Evolutionary conservation across 2,888 invertebrate species (phyloP), one percentile per base, ranked within the genome.

Genomic region (Callimorpha dominula): DNA sequence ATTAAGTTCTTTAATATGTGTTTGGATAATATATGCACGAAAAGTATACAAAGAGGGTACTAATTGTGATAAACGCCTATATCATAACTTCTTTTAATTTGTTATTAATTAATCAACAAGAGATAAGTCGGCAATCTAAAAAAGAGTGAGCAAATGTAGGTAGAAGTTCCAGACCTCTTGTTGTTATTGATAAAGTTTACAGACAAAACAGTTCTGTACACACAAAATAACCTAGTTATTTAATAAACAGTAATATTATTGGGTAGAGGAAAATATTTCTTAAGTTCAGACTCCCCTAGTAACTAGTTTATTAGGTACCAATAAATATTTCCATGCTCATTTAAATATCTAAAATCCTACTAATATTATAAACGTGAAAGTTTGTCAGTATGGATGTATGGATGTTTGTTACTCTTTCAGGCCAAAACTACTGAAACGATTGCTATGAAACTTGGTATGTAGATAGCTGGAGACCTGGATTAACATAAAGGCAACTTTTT

Each of bases 191-290:
- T 72, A 74, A 68, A 65, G 57, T 72, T 67, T 52, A 20, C 50
- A 73, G 71, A 73, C 74, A 74, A 70, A 83, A 81, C 66, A 73
- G 31, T 74, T 66, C 17, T 49, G 60, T 62, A 57, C 46, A 50
- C 5, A 63, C 15, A 50, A 42, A 50, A 65, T 6, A 66, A 67
- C 52, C 42, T 42, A 54, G 11, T 54, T 49, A 50, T 49, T 66
- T 42, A 6, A 60, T 31, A 60, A 31, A 14, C 12, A 31, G 60
- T 60, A 11, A 14, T 5, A 31, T 31, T 31, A 31, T 31, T 31
- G 31, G 1, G 31, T 1, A 31, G 31, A 1, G 31, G 2, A 31
- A 31, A 31, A 31, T 31, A 31, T 31, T 31, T 31, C 31, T 31
- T 31, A 31, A 31, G 31, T 31, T 31, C 31, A 1, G 31, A 31